phyloP scores from a whole-genome alignment of 2,888 invertebrate species.

The Brachypalpus laphriformis region DNA sequence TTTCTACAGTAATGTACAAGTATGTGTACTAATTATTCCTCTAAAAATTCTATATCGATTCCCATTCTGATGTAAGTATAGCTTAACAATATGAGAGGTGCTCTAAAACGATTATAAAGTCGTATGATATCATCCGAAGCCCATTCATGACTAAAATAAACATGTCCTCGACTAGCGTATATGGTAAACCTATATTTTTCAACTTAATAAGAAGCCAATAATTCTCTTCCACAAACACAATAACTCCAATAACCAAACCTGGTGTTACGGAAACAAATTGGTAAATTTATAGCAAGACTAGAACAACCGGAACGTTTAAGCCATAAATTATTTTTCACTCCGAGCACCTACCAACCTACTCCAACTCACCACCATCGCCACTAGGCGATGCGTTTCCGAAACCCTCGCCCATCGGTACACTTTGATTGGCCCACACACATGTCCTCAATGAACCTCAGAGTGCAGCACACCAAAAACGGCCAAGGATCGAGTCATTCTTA shows the following conservation, averaged over 20 bases:
- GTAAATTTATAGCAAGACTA: constrained; percentile 71
- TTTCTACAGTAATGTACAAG: too few species aligned
- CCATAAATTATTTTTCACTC: constrained; percentile 69
- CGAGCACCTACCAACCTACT: constrained; percentile 35
- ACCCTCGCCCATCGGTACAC: constrained; percentile 57
- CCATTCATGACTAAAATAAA: constrained; percentile 13
- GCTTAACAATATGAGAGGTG: too few species aligned
- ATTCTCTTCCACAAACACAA: constrained; percentile 40
- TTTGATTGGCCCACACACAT: constrained; percentile 73
- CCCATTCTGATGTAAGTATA: too few species aligned
- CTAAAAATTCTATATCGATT: too few species aligned
- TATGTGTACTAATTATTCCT: too few species aligned
- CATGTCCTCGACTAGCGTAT: constrained; percentile 7
- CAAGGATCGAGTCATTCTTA: constrained; percentile 44
- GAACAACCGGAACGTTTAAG: constrained; percentile 60
- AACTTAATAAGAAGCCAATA: constrained; percentile 36
- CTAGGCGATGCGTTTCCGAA: constrained; percentile 22
- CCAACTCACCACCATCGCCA: constrained; percentile 18
- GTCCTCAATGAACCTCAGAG: constrained; percentile 44
- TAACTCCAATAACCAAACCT: constrained; percentile 63
- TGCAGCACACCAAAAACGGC: constrained; percentile 43
- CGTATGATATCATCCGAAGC: background rate
- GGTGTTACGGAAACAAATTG: constrained; percentile 74
- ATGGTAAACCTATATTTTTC: constrained; percentile 15
- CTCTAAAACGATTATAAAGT: too few species aligned